These are phyloP conservation scores for Dryococelus australis DNA, from an alignment of 2,888 invertebrate genomes.

Conservation along the genomic window DNA sequence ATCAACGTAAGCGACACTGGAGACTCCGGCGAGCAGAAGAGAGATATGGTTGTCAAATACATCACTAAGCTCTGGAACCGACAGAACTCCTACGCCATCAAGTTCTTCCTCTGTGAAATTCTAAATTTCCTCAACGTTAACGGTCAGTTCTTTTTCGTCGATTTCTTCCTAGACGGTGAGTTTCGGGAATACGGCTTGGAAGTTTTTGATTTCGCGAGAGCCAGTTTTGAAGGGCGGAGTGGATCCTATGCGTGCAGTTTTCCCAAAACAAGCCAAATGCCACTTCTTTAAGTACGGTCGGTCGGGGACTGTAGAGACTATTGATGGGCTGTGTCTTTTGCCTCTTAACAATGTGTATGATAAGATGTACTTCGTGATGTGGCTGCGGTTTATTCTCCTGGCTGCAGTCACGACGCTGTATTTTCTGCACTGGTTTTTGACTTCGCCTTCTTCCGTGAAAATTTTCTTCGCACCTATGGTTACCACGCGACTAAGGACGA, in stretches of 20 bases:
- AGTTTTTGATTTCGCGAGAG: slow-evolving; percentile 76
- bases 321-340: slow-evolving; percentile 90
- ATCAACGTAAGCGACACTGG: slow-evolving; percentile 82
- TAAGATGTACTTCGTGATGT: slow-evolving; percentile 85
- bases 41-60: slow-evolving; percentile 60
- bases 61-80: slow-evolving; percentile 73
- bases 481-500: slow-evolving; percentile 70
- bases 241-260: slow-evolving; percentile 78
- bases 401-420: slow-evolving; percentile 77
- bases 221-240: slow-evolving; percentile 64
- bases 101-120: slow-evolving; percentile 80
- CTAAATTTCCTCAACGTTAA: slow-evolving; percentile 80
- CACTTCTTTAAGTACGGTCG: slow-evolving; percentile 89
- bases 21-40: slow-evolving; percentile 80
- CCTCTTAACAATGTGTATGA: slow-evolving; percentile 91
- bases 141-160: slow-evolving; percentile 78
- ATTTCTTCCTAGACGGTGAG: slow-evolving; percentile 77
- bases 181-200: slow-evolving; percentile 76
- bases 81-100: slow-evolving; percentile 79
- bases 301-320: slow-evolving; percentile 82
- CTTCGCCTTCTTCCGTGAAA: slow-evolving; percentile 61
- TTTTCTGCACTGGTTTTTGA: slow-evolving; percentile 77
- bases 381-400: slow-evolving; percentile 85
- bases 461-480: slow-evolving; percentile 83
- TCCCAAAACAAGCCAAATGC: slow-evolving; percentile 91